Evolutionary conservation across 2,797 vertebrate species (phyloP), one percentile per base, ranked within the genome.

Genomic region (Anolis apletophallus): DNA sequence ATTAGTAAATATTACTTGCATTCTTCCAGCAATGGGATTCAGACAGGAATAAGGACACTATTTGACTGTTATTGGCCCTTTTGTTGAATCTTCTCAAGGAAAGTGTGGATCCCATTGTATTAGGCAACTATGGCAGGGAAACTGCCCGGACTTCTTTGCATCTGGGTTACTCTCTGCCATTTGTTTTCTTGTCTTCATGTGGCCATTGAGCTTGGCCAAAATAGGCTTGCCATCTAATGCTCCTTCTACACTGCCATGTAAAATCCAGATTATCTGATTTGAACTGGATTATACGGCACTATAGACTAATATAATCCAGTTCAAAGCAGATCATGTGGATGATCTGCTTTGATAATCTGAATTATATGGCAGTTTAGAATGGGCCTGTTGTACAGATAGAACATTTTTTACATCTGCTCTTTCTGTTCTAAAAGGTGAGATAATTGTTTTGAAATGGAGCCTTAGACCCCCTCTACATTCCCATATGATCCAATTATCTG

Each of bases 1-100:
- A 13, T 74, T 81, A 84, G 80, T 29, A 85, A 16, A 46, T 11
- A 67, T 86, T 50, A 83, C 72, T 80, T 32, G 57, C 9, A 69
- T 16, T 77, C 57, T 59, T 17, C 77, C 55, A 69, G 76, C 17
- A 57, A 57, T 32, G 68, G 12, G 11, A 91, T 5, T 26, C 54
- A 72, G 71, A 40, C 0, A 23, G 87, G 46, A 85, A 84, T 76
- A 71, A 40, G 71, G 68, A 9, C 29, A 52, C 23, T 32, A 19
- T 17, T 67, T 73, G 19, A 59, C 74, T 40, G 19, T 11, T 50
- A n/a, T 50, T 23, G n/a, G 69, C 21, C 40, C 57, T 54, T 68
- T 36, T 50, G 21, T 17, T 67, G 13, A 19, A 32, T 79, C 5
- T 26, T 78, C 1, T 72, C 11, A 52, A 73, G 55, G 26, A 61